Base-by-base conservation (phyloP, 2,797 vertebrate genomes). In the Graptemys geographica region DNA sequence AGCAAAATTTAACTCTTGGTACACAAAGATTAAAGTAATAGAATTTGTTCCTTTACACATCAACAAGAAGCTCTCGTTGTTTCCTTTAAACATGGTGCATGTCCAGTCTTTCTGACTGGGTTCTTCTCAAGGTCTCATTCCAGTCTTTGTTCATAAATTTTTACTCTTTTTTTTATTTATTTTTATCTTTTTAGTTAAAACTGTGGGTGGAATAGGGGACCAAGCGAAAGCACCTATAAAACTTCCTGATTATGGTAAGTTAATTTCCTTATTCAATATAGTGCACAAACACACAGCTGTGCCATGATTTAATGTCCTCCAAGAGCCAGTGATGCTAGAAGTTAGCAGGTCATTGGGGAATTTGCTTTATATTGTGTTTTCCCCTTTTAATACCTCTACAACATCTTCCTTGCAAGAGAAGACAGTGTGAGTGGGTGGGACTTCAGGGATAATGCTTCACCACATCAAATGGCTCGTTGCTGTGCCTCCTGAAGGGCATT, bases 191-290 rank as follows among this genome's bases (percentile, higher is more conserved):
- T 49, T 33, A 94, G 91, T 96, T 87, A 88, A 95, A 94, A 55
- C 95, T 74, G 55, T 88, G 19, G 25, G 44, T 78, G 47, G 23
- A 78, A 62, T 47, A n/a, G 79, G 41, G 6, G 79, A 96, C 5
- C 53, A 86, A 93, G 16, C 47, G 65, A 82, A 83, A 92, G 81
- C 8, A 83, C 57, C 90, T 47, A 11, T 47, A 56, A 90, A 85
- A 81, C 84, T 95, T 93, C 92, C 92, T 81, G 81, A 86, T 92
- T 84, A 83, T 53, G 79, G 97, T 96, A 94, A 97, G 94, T 84
- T 84, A 79, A 91, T 74, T 86, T 13, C 62, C 87, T 92, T 87
- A 85, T 76, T 4, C 0, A 27, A 55, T 11, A 41, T 6, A 37
- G 13, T 15, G n/a, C 27, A 41, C 33, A 55, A 56, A 25, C 11